Base-by-base conservation (phyloP, 2,888 invertebrate species). In the Campopleginae sp. region DNA sequence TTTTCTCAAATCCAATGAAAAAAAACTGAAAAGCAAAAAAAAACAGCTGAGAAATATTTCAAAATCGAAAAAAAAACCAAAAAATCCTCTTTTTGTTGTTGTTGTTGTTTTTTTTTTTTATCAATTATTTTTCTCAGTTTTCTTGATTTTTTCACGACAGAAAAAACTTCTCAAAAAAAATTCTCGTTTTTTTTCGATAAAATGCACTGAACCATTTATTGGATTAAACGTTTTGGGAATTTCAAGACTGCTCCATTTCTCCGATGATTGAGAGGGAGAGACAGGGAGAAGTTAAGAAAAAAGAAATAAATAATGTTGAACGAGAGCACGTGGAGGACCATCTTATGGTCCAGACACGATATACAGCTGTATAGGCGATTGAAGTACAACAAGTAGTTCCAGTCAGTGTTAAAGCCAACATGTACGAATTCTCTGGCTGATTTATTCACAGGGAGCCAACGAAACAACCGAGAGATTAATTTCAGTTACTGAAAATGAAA, bases 391-490 rank as follows among this genome's bases (percentile, higher is more conserved):
- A 82, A 85, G 85, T 85, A 85, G 82, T 82, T 80, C 61, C 71
- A 66, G 79, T 79, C 85, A 66, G 66, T 63, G 78, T 79, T 75
- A 78, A 72, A 81, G 81, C 81, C 86, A 76, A 72, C 79, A 51
- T 82, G 75, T 78, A 74, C 54, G 66, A 66, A 85, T 81, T 85
- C 82, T 80, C 89, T 91, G 8, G 7, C 88, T 86, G 90, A 90
- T 92, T 92, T 92, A 92, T 92, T 91, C 90, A 91, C 91, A 91
- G 92, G 89, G 89, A 86, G 86, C 85, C 85, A 84, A 78, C 72
- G 48, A 71, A 66, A 61, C 51, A 27, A 5, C 38, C 48, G 63
- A 71, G 48, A 71, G 48, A 63, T n/a, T n/a, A n/a, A n/a, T n/a
- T n/a, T n/a, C n/a, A n/a, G n/a, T n/a, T n/a, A n/a, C 46, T 12